phyloP scores from a whole-genome alignment of 2,888 invertebrate genomes.

The Cryptocheilus praepositus region DNA sequence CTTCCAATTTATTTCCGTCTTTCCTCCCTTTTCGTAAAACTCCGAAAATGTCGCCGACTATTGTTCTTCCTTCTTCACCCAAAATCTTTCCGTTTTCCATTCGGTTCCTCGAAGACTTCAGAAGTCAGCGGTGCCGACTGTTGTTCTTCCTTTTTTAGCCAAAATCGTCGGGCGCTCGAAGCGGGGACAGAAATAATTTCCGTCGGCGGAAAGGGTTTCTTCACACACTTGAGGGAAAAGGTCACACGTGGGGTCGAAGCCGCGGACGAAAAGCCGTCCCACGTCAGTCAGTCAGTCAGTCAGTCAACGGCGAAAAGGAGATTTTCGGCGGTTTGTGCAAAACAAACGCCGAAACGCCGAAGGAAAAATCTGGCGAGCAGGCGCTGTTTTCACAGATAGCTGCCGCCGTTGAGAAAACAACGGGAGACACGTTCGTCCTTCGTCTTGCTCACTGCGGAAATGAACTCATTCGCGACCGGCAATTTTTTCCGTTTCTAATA shows the following conservation, averaged over 20 bases:
- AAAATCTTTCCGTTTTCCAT: constrained; percentile 8
- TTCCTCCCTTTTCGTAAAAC: no score
- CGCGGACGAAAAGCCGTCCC: constrained; percentile 51
- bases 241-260: constrained; percentile 26
- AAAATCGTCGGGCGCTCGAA: no score
- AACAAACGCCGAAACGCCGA: constrained; percentile 45
- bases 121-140: no score
- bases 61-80: no score
- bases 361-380: constrained; percentile 36
- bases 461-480: no score
- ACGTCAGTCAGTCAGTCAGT: constrained; percentile 66
- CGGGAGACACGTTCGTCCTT: no score
- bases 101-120: constrained; percentile 21
- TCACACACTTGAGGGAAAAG: background rate
- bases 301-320: constrained; percentile 44
- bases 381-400: constrained; percentile 39
- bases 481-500: no score
- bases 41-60: no score
- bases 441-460: no score
- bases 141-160: no score
- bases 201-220: constrained; percentile 28
- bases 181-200: no score
- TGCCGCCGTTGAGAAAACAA: constrained; percentile 38
- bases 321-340: constrained; percentile 42
- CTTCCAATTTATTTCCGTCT: no score